Evolutionary conservation across 1,140 invertebrate species (phyloP).

Genomic region (Tachypleus tridentatus): DNA sequence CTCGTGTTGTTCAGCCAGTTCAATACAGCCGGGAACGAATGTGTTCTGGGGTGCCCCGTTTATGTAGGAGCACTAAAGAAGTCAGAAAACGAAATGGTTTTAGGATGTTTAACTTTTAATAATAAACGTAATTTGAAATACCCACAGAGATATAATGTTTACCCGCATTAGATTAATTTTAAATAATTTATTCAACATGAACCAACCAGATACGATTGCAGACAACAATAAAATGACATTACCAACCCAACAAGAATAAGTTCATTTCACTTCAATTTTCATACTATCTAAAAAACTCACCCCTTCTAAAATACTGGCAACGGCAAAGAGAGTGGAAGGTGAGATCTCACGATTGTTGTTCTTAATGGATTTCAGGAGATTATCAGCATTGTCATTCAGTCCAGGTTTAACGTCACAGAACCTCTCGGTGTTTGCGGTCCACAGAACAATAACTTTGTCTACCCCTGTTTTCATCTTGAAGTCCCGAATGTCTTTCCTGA

Average conservation of each 20-base stretch:
- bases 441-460: constrained; percentile 77
- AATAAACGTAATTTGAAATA: too few species aligned
- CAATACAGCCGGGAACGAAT: constrained; percentile 75
- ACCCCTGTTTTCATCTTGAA: constrained; percentile 51
- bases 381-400: constrained; percentile 72
- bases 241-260: too few species aligned
- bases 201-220: too few species aligned
- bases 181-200: too few species aligned
- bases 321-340: constrained; percentile 84
- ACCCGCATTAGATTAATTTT: too few species aligned
- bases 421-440: constrained; percentile 94
- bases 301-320: constrained; percentile 75
- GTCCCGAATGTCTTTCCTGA: constrained; percentile 63
- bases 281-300: constrained; percentile 40
- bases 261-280: too few species aligned
- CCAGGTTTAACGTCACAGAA: constrained; percentile 63
- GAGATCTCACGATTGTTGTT: constrained; percentile 69
- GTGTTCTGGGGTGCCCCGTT: constrained; percentile 97
- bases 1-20: constrained; percentile 59
- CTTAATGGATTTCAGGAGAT: constrained; percentile 61
- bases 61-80: constrained; percentile 65
- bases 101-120: too few species aligned
- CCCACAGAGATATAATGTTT: too few species aligned
- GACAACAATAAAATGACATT: too few species aligned
- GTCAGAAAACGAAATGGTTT: background rate